phyloP scores from a whole-genome alignment of 2,888 invertebrate species.

The Candidula unifasciata region DNA sequence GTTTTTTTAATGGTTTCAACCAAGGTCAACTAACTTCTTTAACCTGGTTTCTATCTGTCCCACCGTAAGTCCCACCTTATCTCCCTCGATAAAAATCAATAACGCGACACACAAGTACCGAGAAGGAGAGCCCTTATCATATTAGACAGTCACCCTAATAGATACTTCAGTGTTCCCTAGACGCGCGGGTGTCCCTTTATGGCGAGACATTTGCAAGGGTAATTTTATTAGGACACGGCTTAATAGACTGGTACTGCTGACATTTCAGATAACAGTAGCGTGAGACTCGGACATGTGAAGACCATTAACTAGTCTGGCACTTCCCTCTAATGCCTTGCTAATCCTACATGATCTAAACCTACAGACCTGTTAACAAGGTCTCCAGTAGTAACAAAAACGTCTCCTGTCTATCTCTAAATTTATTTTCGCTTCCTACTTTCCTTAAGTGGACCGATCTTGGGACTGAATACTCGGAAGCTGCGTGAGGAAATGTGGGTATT shows the following conservation, averaged over 20 bases:
- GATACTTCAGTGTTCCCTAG: slow-evolving; percentile 28
- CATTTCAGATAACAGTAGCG: background rate
- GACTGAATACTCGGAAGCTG: no score
- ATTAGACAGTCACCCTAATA: slow-evolving; percentile 33
- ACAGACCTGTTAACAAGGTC: background rate
- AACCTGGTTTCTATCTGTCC: background rate
- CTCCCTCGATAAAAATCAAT: slow-evolving; percentile 1
- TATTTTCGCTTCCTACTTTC: background rate
- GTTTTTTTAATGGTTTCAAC: no score
- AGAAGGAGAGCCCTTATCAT: slow-evolving; percentile 20
- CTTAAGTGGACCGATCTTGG: no score
- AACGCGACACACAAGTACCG: background rate
- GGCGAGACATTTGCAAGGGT: slow-evolving; percentile 4
- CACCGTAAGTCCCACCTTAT: background rate
- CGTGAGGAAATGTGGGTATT: no score
- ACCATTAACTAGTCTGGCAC: background rate
- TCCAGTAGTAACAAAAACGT: background rate
- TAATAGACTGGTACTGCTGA: background rate
- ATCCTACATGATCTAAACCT: background rate
- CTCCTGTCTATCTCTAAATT: background rate
- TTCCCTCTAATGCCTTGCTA: background rate
- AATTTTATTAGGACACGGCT: background rate
- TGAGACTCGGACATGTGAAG: background rate
- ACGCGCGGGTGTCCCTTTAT: background rate
- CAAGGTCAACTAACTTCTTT: background rate